A percentile compares a stretch with the other conserved stretches of the same genome.
phyloP scores from a whole-genome alignment of 2,888 invertebrate genomes.

The Folsomia candida region DNA sequence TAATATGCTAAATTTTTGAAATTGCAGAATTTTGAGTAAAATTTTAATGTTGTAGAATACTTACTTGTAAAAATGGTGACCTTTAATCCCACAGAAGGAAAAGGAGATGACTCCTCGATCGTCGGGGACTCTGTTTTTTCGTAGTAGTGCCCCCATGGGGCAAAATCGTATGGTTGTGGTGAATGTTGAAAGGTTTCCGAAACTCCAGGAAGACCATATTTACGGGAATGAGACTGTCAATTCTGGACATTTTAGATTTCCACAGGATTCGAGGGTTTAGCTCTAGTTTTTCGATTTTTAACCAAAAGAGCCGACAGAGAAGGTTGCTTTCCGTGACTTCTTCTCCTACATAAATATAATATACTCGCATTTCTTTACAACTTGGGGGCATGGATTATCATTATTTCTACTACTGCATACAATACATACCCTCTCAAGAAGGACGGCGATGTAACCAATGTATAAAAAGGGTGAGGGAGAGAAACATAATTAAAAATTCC shows the following conservation, averaged over 20 bases:
- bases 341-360: too few species aligned
- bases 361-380: too few species aligned
- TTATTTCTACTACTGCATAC: too few species aligned
- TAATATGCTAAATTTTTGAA: too few species aligned
- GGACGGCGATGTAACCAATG: too few species aligned
- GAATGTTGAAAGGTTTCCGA: not conserved
- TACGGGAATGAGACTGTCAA: slow-evolving; percentile 3
- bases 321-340: not conserved
- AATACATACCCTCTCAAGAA: too few species aligned
- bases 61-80: not conserved
- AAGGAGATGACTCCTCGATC: not conserved
- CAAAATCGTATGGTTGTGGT: not conserved
- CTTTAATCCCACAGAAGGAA: not conserved
- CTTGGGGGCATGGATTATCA: too few species aligned
- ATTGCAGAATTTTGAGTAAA: too few species aligned
- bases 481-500: too few species aligned
- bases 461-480: too few species aligned
- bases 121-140: not conserved
- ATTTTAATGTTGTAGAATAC: too few species aligned
- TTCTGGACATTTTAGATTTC: slow-evolving; percentile 1
- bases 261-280: not conserved
- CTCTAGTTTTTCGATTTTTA: not conserved
- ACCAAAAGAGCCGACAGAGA: not conserved
- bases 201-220: not conserved
- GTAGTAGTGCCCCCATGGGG: not conserved